Base-by-base conservation (phyloP, 2,113 vertebrate genomes). In the Anarhynchus alexandrinus region DNA sequence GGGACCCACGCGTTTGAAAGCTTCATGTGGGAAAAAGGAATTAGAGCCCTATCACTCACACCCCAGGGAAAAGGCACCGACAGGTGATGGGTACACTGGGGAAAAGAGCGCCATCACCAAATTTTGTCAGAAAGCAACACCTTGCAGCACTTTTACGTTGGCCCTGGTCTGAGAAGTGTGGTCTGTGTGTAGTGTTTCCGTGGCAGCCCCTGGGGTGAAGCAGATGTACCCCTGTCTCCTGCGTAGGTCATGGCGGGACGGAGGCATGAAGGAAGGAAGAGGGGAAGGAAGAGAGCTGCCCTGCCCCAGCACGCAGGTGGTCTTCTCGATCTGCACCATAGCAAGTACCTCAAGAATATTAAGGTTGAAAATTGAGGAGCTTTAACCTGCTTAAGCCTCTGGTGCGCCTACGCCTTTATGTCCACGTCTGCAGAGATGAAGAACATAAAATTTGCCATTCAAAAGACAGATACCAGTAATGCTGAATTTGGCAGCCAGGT, bases 31-130 rank as follows among this genome's bases (percentile, higher is more conserved):
- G 30, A 72, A 72, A 82, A 82, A 72, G 29, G 29, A 85, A 73
- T 52, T 6, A 42, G 26, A 67, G 47, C 12, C 42, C 0, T 0
- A 57, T n/a, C 25, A 15, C 15, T 40, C 51, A 51, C 8, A 55
- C 4, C 12, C 10, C 6, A 6, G 36, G 70, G 22, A 61, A 93
- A 85, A 59, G 1, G 6, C 32, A n/a, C 32, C 59, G 69, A 11
- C n/a, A n/a, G 4, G 15, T 11, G 0, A 15, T 64, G 70, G 11
- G 12, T 43, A 57, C 30, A 34, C 10, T 0, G 4, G 20, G 12
- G 15, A 6, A 11, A 27, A 57, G 30, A 40, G 25, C 25, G 32
- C 8, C 25, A 10, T 21, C 42, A n/a, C 10, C 43, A 58, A 15
- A 67, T 61, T 80, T 57, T 69, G 19, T 25, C 42, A 85, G 73